A percentile compares a stretch with the other conserved stretches of the same genome.
phyloP scores from a whole-genome alignment of 1,140 invertebrate genomes.

The Liolophura sinensis region DNA sequence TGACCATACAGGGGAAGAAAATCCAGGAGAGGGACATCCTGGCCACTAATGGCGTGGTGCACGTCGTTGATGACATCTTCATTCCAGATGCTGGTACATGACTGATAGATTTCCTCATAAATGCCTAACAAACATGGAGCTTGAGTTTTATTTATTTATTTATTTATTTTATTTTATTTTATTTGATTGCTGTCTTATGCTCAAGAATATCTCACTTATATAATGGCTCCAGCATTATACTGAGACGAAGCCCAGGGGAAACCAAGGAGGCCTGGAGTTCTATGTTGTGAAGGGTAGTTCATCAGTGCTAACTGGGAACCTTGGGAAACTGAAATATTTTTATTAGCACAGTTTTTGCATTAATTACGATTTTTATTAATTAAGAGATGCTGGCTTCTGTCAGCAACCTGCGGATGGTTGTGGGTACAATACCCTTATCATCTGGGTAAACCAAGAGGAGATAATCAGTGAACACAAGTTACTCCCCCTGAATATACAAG shows the following conservation, averaged over 20 bases:
- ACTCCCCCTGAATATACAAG: neutral
- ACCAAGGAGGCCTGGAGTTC: no score
- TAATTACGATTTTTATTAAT: neutral
- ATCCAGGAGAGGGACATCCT: conserved; percentile 45
- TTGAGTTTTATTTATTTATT: no score
- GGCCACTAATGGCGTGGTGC: conserved; percentile 55
- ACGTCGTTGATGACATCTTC: conserved; percentile 61
- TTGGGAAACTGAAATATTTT: neutral
- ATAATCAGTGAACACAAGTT: neutral
- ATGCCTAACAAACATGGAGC: no score
- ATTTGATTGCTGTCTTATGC: no score
- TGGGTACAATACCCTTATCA: no score
- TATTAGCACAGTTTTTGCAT: neutral
- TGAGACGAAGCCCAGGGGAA: no score
- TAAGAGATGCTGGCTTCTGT: no score
- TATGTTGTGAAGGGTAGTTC: no score
- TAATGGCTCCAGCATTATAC: no score
- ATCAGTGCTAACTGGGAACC: neutral
- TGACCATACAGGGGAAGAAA: conserved; percentile 30
- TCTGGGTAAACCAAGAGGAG: neutral
- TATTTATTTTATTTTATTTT: no score
- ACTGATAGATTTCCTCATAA: conserved; percentile 52
- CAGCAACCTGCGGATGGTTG: no score
- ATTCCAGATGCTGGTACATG: conserved; percentile 65
- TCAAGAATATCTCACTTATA: no score